These are phyloP conservation scores for Alouatta caraya DNA, from an alignment of 2,797 vertebrate species.

Conservation along the genomic window DNA sequence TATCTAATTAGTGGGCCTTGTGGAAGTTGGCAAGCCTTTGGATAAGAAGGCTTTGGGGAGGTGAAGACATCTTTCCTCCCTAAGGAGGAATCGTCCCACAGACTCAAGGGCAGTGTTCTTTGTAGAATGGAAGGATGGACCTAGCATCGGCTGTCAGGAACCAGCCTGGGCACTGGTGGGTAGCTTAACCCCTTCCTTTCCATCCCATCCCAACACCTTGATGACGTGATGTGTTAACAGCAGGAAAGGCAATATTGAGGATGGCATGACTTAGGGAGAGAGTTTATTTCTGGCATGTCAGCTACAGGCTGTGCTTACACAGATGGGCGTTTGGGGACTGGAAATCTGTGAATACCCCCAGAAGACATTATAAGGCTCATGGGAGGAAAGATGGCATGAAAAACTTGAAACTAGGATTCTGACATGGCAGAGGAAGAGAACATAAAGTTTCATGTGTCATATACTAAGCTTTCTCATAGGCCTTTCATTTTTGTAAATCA, in stretches of 20 bases:
- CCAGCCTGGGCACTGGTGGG: slow-evolving; percentile 56
- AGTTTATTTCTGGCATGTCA: not conserved
- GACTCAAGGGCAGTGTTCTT: slow-evolving; percentile 74
- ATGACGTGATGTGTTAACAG: too few species aligned
- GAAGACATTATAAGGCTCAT: not conserved
- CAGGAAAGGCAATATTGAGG: not conserved
- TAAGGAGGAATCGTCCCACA: slow-evolving; percentile 70
- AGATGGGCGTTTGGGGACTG: not conserved
- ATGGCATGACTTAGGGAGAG: not conserved
- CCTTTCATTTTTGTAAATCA: not conserved
- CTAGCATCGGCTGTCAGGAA: slow-evolving; percentile 33
- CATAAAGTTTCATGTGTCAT: not conserved
- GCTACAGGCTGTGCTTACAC: not conserved
- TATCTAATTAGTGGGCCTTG: slow-evolving; percentile 78
- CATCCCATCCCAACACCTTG: fast-evolving
- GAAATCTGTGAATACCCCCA: not conserved
- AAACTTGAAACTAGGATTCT: not conserved
- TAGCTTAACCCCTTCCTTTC: slow-evolving; percentile 56
- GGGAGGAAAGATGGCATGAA: not conserved
- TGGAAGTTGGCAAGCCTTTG: slow-evolving; percentile 71
- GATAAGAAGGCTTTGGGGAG: slow-evolving; percentile 70
- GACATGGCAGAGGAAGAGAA: not conserved
- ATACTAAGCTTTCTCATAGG: not conserved
- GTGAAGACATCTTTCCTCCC: slow-evolving; percentile 69
- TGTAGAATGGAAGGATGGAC: slow-evolving; percentile 68